These are phyloP conservation scores for Rattus rattus DNA, from an alignment of 2,113 vertebrate genomes.

Conservation along the genomic window DNA sequence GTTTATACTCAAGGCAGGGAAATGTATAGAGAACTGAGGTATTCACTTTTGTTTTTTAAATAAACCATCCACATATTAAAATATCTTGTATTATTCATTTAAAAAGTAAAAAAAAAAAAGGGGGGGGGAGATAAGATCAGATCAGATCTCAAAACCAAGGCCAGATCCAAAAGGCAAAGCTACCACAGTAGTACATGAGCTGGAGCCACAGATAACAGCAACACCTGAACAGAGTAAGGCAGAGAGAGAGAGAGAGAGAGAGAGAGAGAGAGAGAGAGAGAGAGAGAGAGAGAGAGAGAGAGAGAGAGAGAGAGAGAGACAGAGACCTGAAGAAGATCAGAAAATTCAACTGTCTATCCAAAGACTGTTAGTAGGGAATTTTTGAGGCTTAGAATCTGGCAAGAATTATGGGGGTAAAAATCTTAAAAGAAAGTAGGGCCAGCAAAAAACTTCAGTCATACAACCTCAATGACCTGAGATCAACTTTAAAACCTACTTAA, in stretches of 20 bases:
- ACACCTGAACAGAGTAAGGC: neutral
- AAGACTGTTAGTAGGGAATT: neutral
- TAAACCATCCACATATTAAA: neutral
- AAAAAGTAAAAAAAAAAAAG: neutral
- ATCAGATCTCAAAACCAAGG: neutral
- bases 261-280: too few relatives aligned
- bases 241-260: neutral
- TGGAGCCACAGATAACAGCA: neutral
- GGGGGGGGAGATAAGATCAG: too few relatives aligned
- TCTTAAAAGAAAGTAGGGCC: neutral
- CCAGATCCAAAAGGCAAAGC: neutral
- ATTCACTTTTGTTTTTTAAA: constrained; percentile 49
- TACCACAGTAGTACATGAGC: neutral
- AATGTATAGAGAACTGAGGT: neutral
- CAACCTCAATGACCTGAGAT: neutral
- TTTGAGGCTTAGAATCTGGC: neutral
- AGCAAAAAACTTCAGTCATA: neutral
- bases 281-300: too few relatives aligned
- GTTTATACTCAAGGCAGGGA: neutral
- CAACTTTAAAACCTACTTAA: neutral
- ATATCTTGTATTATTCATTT: neutral
- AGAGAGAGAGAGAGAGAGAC: too few relatives aligned
- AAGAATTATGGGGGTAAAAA: neutral
- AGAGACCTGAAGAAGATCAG: neutral
- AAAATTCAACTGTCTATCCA: neutral